Conservation (phyloP, 37 sponge, comb jelly and placozoan species). For the Dysidea cf. avara region DNA sequence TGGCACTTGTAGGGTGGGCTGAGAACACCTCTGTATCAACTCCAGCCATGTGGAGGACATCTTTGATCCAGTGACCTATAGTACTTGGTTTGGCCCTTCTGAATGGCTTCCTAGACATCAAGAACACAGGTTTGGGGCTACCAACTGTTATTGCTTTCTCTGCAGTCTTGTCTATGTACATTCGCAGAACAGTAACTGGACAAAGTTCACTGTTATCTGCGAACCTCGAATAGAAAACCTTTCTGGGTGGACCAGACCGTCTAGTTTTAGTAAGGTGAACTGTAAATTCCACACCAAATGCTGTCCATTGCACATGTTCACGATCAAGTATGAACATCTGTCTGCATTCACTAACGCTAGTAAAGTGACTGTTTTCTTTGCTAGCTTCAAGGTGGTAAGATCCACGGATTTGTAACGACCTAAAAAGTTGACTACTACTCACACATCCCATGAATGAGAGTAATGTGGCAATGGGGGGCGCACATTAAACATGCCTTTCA, state of each 20-base stretch:
- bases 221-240: conserved; percentile 20
- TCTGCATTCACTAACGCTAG: conserved; percentile 20
- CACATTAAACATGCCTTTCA: conserved; percentile 22
- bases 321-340: conserved; percentile 9
- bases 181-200: conserved; percentile 2
- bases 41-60: conserved; percentile 9
- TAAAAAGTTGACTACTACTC: too few relatives aligned
- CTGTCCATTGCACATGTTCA: too few relatives aligned
- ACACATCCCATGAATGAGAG: conserved; percentile 16
- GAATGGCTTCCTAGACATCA: conserved; percentile 1
- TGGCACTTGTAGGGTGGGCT: conserved; percentile 32
- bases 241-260: too few relatives aligned
- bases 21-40: conserved; percentile 25
- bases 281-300: too few relatives aligned
- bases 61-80: conserved; percentile 25
- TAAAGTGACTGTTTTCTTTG: not conserved
- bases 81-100: conserved; percentile 28
- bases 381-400: too few relatives aligned
- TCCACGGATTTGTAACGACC: too few relatives aligned
- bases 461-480: conserved; percentile 18
- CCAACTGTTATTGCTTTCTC: not conserved
- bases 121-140: too few relatives aligned
- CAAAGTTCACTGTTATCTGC: conserved; percentile 23
- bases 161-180: too few relatives aligned
- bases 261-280: too few relatives aligned